phyloP scores from a whole-genome alignment of 2,113 vertebrate genomes.

The Pholis gunnellus region DNA sequence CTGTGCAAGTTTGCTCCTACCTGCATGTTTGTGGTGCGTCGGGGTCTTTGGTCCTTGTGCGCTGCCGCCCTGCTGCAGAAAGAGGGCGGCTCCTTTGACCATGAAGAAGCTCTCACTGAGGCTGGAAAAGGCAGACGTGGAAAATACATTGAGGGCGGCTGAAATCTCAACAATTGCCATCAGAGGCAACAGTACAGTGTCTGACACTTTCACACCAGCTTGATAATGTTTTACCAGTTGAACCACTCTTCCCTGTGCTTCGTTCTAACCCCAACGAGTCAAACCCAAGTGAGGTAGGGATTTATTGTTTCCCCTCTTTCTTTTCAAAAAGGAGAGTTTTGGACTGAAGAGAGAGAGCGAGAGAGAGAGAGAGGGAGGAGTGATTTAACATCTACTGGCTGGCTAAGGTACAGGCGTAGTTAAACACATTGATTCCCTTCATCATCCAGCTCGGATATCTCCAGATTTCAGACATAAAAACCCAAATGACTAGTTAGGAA shows the following conservation, averaged over 20 bases:
- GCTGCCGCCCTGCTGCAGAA: slow-evolving; percentile 93
- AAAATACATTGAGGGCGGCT: neutral
- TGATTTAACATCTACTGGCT: neutral
- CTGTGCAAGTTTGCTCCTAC: slow-evolving; percentile 74
- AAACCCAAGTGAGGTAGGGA: neutral
- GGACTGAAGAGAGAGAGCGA: neutral
- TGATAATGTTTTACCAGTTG: neutral
- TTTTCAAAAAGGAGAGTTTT: neutral
- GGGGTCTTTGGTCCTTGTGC: slow-evolving; percentile 89
- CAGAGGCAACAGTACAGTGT: neutral
- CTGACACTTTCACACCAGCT: neutral
- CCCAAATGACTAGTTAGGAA: neutral
- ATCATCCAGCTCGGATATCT: neutral
- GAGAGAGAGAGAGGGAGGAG: too few relatives aligned
- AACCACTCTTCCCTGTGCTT: neutral
- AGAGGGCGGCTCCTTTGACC: slow-evolving; percentile 98
- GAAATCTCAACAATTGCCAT: neutral
- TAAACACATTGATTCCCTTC: neutral
- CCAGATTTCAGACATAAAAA: neutral
- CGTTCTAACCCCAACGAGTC: neutral
- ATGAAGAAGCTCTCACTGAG: slow-evolving; percentile 99
- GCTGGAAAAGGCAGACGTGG: slow-evolving; percentile 78
- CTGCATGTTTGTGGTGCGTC: slow-evolving; percentile 93
- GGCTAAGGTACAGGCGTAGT: neutral
- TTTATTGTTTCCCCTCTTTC: neutral